Evolutionary conservation across 2,888 invertebrate species (phyloP).

Genomic region (Charanyca ferruginea): DNA sequence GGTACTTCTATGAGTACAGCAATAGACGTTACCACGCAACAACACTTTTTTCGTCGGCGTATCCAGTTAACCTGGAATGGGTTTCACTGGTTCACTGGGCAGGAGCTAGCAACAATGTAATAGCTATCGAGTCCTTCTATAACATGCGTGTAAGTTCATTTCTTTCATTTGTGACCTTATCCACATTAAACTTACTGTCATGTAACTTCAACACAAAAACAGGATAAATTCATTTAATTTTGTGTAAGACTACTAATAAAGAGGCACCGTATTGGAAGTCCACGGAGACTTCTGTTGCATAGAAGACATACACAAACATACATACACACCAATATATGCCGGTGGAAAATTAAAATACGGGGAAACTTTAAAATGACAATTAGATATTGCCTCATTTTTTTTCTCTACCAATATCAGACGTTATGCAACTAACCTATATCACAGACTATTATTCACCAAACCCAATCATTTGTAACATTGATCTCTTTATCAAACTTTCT

Average conservation of each 20-base stretch:
- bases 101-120: slow-evolving; percentile 24
- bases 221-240: too few species aligned
- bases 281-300: too few species aligned
- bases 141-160: slow-evolving; percentile 1
- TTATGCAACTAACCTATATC: slow-evolving; percentile 26
- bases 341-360: background rate
- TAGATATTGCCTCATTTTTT: background rate
- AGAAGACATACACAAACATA: background rate
- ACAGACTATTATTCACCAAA: slow-evolving; percentile 45
- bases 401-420: background rate
- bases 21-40: slow-evolving; percentile 42
- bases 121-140: background rate
- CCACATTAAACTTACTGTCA: background rate
- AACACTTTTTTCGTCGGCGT: slow-evolving; percentile 38
- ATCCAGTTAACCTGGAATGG: slow-evolving; percentile 46
- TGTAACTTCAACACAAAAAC: background rate
- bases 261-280: too few species aligned
- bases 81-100: slow-evolving; percentile 48
- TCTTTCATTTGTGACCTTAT: background rate
- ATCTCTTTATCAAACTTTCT: slow-evolving; percentile 63
- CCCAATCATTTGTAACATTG: slow-evolving; percentile 57
- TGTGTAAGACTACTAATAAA: too few species aligned
- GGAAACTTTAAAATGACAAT: background rate
- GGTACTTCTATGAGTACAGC: slow-evolving; percentile 31
- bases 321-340: background rate